Evolutionary conservation across 2,888 invertebrate genomes (phyloP).

Genomic region (Macrophya alboannulata): DNA sequence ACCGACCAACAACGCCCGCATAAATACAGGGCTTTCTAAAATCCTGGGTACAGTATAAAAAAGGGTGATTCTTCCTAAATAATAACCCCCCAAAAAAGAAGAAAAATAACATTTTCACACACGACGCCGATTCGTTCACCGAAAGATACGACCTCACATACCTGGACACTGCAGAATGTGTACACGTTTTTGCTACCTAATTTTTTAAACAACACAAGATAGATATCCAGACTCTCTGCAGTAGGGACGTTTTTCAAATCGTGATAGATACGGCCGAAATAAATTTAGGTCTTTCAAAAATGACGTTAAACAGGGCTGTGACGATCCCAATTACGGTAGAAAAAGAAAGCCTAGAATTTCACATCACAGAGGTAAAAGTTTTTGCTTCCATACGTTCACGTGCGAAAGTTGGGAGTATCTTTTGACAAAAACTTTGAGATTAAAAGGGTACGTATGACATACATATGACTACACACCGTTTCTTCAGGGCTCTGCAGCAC

Average conservation of each 20-base stretch:
- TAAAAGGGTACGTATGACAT: not conserved
- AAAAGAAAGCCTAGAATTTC: too few species aligned
- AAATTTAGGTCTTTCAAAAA: not conserved
- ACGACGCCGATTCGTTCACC: not conserved
- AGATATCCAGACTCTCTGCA: too few species aligned
- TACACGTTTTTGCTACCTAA: too few species aligned
- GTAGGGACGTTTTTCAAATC: too few species aligned
- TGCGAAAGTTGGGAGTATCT: not conserved
- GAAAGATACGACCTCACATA: not conserved
- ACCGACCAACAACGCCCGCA: not conserved
- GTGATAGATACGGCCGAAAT: too few species aligned
- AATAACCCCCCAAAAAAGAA: not conserved
- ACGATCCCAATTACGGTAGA: not conserved
- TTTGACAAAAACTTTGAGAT: conserved; percentile 8
- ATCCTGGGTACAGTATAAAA: conserved; percentile 12
- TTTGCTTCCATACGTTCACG: not conserved
- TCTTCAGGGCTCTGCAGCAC: not conserved
- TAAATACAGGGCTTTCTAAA: conserved; percentile 39
- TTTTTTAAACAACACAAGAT: too few species aligned
- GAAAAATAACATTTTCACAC: not conserved
- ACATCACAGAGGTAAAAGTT: too few species aligned
- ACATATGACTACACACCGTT: not conserved
- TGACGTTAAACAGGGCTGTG: not conserved
- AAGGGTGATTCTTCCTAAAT: not conserved
- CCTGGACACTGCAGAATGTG: not conserved